Evolutionary conservation across 2,797 vertebrate genomes (phyloP).

Genomic region (Pristis pectinata): DNA sequence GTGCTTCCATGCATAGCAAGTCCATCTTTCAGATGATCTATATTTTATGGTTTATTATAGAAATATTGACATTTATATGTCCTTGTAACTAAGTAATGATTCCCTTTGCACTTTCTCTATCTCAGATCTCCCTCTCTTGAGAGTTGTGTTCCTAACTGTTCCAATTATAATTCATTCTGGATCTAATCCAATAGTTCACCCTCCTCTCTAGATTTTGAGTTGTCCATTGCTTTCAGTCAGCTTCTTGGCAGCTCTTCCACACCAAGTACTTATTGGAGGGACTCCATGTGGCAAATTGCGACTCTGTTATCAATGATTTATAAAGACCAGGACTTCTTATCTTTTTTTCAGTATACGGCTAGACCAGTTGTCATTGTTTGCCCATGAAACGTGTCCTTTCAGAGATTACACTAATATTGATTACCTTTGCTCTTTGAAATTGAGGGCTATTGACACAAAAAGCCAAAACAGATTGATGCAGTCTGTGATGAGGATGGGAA

Average conservation of each 20-base stretch:
- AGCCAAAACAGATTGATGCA: constrained; percentile 9
- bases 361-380: neutral
- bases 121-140: no score
- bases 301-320: constrained; percentile 15
- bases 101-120: neutral
- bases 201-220: neutral
- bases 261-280: neutral
- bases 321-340: neutral
- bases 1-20: neutral
- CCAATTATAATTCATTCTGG: neutral
- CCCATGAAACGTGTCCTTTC: neutral
- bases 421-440: constrained; percentile 21
- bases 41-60: neutral
- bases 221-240: neutral
- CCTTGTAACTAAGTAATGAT: neutral
- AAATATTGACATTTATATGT: neutral
- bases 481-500: neutral
- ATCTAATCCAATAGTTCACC: neutral
- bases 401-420: neutral
- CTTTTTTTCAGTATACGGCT: neutral
- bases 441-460: neutral
- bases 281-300: neutral
- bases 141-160: neutral
- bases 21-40: neutral
- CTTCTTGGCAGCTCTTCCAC: neutral